A percentile compares a stretch with the other conserved stretches of the same genome.
Conservation (phyloP, 2,797 vertebrate species). For the Leucoraja ocellata region DNA sequence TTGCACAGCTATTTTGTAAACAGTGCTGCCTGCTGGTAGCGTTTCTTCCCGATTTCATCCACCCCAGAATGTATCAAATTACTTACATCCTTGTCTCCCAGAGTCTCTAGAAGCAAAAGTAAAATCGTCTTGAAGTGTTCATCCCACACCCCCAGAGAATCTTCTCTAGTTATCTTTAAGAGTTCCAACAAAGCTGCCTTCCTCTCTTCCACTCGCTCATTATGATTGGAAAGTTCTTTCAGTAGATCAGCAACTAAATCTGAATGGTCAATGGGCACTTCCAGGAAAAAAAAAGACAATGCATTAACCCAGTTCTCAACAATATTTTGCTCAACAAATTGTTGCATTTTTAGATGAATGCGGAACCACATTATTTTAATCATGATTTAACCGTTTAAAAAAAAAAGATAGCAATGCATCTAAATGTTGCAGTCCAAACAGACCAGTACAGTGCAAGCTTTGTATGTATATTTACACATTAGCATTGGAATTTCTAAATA, state of each 20-base stretch:
- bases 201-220: slow-evolving; percentile 86
- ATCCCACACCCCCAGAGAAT: slow-evolving; percentile 89
- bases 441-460: neutral
- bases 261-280: slow-evolving; percentile 77
- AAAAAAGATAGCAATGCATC: neutral
- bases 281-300: slow-evolving; percentile 40
- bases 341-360: neutral
- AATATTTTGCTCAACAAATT: neutral
- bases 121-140: slow-evolving; percentile 98
- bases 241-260: slow-evolving; percentile 92
- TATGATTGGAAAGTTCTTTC: slow-evolving; percentile 96
- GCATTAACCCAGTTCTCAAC: neutral
- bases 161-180: slow-evolving; percentile 87
- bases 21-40: too few species aligned
- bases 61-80: neutral
- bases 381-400: neutral
- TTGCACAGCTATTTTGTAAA: too few species aligned
- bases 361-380: neutral
- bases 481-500: neutral
- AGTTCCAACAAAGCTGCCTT: slow-evolving; percentile 87
- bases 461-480: neutral
- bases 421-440: neutral
- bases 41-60: neutral
- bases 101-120: slow-evolving; percentile 86
- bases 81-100: slow-evolving; percentile 92